Evolutionary conservation across 2,888 invertebrate species (phyloP), one percentile per base, ranked within the genome.

Genomic region (Blastobasis adustella): DNA sequence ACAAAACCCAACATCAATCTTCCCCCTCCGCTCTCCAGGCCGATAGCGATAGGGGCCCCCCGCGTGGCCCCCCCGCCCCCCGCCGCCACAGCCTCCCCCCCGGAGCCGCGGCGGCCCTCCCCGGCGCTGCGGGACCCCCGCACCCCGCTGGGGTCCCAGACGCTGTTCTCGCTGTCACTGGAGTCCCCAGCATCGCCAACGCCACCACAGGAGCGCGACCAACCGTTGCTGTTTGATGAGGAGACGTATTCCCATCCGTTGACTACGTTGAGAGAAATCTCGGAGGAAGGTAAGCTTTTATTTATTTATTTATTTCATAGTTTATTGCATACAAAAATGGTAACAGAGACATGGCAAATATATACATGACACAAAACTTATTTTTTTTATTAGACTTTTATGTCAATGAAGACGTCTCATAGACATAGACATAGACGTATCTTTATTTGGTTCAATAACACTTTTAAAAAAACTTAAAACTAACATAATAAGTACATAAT

Each of bases 141-240:
- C 58, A 91, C 91, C 0, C 90, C 91, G 0, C 90, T 91, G 1
- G 91, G 92, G 46, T 91, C 91, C 5, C 90, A 90, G 52, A 91
- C 92, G 0, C 91, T 93, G 54, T 93, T 93, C 72, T 93, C 93
- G 1, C 89, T 93, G 63, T 92, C 91, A 54, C 73, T 92, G 46
- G 93, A 92, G 69, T 92, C 92, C 59, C 93, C 93, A 0, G 90
- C 90, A 10, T 92, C 92, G 4, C 23, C 90, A 10, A 92, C 92
- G 4, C 23, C 23, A 3, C 92, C 93, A 0, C 82, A 89, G 36
- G 91, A 90, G 57, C 71, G 80, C 0, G 74, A 82, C 23, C 57
- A 62, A 7, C 64, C 73, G 1, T 81, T 85, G 54, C 9, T 42
- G 5, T 42, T 42, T 6, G 42, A 42, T n/a, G 42, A 42, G 42